Percentiles rank a stretch among this genome's conserved stretches.
Conservation (phyloP, 2,888 invertebrate species). For the Drosophila meridiana region DNA sequence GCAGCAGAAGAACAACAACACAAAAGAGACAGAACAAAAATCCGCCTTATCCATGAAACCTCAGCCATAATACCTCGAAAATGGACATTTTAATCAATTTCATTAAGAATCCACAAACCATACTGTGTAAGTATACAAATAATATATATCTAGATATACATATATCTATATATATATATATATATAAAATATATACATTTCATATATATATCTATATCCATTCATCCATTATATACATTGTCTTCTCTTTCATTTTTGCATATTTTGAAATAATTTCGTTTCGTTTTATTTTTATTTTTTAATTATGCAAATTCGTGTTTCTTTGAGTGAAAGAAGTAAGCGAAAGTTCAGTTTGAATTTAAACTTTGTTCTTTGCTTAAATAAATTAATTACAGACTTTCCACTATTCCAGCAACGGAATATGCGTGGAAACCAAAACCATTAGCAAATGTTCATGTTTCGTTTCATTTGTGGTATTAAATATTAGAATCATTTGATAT, state of each 20-base stretch:
- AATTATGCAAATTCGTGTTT: neutral
- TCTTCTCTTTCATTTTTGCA: neutral
- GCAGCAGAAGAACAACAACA: constrained; percentile 3
- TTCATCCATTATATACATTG: neutral
- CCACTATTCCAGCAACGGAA: neutral
- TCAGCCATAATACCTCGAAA: constrained; percentile 37
- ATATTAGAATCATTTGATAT: neutral
- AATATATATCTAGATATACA: neutral
- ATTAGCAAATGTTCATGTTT: neutral
- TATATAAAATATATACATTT: neutral
- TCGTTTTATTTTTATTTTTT: neutral
- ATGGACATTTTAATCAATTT: constrained; percentile 81
- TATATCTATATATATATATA: neutral
- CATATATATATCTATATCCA: neutral
- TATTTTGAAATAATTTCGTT: neutral
- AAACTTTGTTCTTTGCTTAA: constrained; percentile 6
- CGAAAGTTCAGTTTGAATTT: constrained; percentile 8
- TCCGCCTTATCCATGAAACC: constrained; percentile 36
- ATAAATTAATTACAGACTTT: constrained; percentile 6
- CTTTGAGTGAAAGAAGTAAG: neutral
- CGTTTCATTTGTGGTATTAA: neutral
- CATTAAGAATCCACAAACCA: constrained; percentile 66
- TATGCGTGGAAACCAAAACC: neutral
- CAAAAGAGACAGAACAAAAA: neutral
- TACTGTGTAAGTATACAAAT: constrained; percentile 75